Evolutionary conservation across 2,888 invertebrate genomes (phyloP), one percentile per base, ranked within the genome.

Genomic region (Homarus gammarus): DNA sequence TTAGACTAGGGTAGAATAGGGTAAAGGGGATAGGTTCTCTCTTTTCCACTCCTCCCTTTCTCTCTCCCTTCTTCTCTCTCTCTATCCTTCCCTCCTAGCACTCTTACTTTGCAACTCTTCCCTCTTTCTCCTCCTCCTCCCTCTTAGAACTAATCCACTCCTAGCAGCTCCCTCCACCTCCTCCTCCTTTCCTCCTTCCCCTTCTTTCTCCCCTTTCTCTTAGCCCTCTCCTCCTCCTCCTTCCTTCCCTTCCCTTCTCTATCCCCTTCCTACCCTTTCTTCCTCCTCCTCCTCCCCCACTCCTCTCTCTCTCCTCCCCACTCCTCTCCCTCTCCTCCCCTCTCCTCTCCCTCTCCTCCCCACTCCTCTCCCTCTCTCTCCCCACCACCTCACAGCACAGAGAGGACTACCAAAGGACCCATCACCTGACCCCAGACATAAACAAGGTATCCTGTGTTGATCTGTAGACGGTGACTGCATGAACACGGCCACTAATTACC

Each of bases 81-180:
- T 33, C 33, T 36, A 0, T 36, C 5, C n/a, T 12, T 12, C 36
- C n/a, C 31, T 36, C 5, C 36, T 70, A 0, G 5, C 18, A 56
- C 79, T 56, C 79, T 56, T 56, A 33, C 79, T 56, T 33, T 79
- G 56, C 51, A 51, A 33, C 78, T 38, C 79, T 78, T 61, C 61
- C 33, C 79, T 38, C 77, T 44, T 36, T 18, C 18, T 31, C 18
- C 70, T 27, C 31, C 18, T 27, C 70, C 31, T 31, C 70, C 70
- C 31, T 18, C 6, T 68, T 31, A 31, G 8, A 18, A 68, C 10
- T 8, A 8, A 6, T 2, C 33, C n/a, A 12, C 31, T 33, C 31
- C 33, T 70, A 36, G 70, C 33, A 31, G 31, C 5, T 36, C 33
- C 31, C 36, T 38, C 44, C 38, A 49, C 56, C 56, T 18, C 22